Conservation (phyloP, 2,888 invertebrate genomes). For the Tolmerus cingulatus region DNA sequence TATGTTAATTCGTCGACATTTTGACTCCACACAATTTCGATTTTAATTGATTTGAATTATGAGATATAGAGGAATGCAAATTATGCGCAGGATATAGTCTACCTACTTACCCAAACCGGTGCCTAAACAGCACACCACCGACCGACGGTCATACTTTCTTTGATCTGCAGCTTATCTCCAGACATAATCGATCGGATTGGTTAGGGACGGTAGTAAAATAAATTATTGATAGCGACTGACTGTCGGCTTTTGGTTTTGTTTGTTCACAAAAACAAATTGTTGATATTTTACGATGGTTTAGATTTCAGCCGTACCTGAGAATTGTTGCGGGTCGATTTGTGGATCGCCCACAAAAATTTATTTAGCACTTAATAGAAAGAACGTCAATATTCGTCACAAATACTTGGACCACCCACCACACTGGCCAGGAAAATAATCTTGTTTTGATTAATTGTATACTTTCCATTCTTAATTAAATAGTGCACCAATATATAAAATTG, state of each 20-base stretch:
- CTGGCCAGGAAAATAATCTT: not conserved
- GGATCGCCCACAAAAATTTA: not conserved
- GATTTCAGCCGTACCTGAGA: not conserved
- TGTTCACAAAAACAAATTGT: slow-evolving; percentile 22
- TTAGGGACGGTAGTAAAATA: slow-evolving; percentile 27
- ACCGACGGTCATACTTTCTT: not conserved
- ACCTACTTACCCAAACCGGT: not conserved
- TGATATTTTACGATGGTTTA: slow-evolving; percentile 20
- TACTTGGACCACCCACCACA: not conserved
- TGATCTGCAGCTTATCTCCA: slow-evolving; percentile 23
- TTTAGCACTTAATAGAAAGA: not conserved
- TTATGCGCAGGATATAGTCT: not conserved
- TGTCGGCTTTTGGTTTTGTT: slow-evolving; percentile 30
- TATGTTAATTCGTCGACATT: slow-evolving; percentile 37
- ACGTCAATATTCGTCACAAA: slow-evolving; percentile 5
- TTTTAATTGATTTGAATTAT: slow-evolving; percentile 37
- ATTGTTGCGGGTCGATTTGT: not conserved
- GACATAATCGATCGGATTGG: not conserved
- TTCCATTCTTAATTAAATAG: too few relatives aligned
- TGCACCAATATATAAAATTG: too few relatives aligned
- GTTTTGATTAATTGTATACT: too few relatives aligned
- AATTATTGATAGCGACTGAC: slow-evolving; percentile 14
- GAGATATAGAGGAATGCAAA: slow-evolving; percentile 3
- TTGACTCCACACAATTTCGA: not conserved
- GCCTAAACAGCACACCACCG: not conserved